These are phyloP conservation scores for Rafetus swinhoei DNA, from an alignment of 2,113 vertebrate species.

Conservation along the genomic window DNA sequence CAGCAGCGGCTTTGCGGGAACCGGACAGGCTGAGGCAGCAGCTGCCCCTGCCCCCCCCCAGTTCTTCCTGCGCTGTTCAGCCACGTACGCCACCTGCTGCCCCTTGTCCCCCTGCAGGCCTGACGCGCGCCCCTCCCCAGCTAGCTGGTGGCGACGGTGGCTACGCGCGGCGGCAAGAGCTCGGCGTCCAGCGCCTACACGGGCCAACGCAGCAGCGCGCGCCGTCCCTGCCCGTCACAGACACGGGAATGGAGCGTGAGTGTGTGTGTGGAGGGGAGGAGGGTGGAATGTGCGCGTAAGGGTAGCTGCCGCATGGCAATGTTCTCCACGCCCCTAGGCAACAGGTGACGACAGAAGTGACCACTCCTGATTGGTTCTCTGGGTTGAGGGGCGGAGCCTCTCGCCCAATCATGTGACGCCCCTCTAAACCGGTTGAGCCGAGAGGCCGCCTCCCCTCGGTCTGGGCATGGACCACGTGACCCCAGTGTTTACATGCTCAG, in stretches of 20 bases:
- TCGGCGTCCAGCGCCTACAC: too few relatives aligned
- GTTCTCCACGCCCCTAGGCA: rapidly evolving
- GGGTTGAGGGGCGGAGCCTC: neutral
- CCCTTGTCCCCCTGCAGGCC: neutral
- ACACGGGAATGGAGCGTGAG: rapidly evolving
- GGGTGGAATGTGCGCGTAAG: too few relatives aligned
- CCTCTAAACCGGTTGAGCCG: neutral
- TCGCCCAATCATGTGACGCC: neutral
- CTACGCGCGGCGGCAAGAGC: too few relatives aligned
- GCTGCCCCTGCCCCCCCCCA: neutral
- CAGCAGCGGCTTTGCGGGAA: too few relatives aligned
- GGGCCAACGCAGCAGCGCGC: too few relatives aligned
- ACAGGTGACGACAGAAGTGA: neutral
- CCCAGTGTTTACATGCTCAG: conserved; percentile 77
- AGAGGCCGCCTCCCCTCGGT: neutral
- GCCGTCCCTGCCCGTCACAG: neutral
- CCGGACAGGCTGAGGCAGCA: rapidly evolving
- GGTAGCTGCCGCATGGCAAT: rapidly evolving
- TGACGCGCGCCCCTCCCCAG: too few relatives aligned
- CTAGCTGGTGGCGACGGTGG: too few relatives aligned
- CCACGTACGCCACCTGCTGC: neutral
- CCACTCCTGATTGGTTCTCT: neutral
- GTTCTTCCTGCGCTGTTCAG: neutral
- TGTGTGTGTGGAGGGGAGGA: too few relatives aligned
- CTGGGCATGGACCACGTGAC: conserved; percentile 46